These are phyloP conservation scores for Stichodactyla helianthus DNA, from an alignment of 64 coral and sea anemone species.

Conservation along the genomic window DNA sequence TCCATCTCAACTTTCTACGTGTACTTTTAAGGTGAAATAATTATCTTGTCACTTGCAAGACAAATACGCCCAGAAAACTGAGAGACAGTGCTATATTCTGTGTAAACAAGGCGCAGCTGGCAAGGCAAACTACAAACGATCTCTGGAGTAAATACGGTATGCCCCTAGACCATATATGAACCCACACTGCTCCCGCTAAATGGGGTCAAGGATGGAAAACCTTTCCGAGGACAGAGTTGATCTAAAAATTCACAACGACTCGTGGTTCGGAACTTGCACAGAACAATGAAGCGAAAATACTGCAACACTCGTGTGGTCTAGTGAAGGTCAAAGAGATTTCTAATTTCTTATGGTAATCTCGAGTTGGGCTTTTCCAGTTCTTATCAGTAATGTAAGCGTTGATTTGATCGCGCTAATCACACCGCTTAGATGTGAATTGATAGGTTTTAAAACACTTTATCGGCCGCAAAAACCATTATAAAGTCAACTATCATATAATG, in stretches of 20 bases:
- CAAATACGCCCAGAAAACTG: not conserved
- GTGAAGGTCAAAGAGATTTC: slow-evolving; percentile 10
- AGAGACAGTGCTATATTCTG: slow-evolving; percentile 12
- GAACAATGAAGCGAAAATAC: slow-evolving; percentile 11
- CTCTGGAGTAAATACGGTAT: not conserved
- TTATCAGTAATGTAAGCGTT: not conserved
- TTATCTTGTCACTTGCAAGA: slow-evolving; percentile 1
- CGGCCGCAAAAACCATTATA: slow-evolving; percentile 17
- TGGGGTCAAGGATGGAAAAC: not conserved
- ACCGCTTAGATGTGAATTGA: slow-evolving; percentile 11
- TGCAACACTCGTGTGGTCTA: not conserved
- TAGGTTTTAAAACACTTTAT: slow-evolving; percentile 13
- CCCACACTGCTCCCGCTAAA: not conserved
- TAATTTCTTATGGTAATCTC: slow-evolving; percentile 3
- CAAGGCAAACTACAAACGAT: not conserved
- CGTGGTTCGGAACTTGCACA: not conserved
- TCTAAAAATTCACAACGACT: not conserved
- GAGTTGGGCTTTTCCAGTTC: slow-evolving; percentile 3
- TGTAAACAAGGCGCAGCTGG: slow-evolving; percentile 21
- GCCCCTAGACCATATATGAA: not conserved
- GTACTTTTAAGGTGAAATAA: not conserved
- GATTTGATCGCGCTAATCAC: slow-evolving; percentile 5
- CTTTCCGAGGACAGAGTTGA: not conserved
- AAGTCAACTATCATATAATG: slow-evolving; percentile 1
- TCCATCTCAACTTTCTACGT: slow-evolving; percentile 1